Percentiles rank a stretch among this genome's conserved stretches.
Evolutionary conservation across 2,113 vertebrate species (phyloP).

Genomic region (Cyphomyrus discorhynchus): DNA sequence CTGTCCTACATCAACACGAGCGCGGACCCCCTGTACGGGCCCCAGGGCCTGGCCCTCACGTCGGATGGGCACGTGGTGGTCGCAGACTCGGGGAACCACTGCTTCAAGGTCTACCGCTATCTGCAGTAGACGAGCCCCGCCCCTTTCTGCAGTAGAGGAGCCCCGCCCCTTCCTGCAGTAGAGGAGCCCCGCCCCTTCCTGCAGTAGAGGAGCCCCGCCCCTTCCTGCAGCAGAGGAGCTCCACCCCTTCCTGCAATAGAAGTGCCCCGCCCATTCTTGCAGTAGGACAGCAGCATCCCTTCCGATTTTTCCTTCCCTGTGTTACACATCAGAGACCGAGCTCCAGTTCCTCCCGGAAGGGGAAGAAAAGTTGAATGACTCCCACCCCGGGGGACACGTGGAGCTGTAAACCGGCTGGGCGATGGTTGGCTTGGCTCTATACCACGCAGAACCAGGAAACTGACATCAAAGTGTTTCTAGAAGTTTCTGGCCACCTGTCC

Average conservation of each 20-base stretch:
- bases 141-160: no score
- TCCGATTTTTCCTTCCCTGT: neutral
- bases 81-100: conserved; percentile 94
- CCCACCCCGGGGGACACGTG: neutral
- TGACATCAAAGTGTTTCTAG: neutral
- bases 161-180: conserved; percentile 13
- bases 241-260: conserved; percentile 30
- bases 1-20: conserved; percentile 95
- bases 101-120: conserved; percentile 96
- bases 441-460: neutral
- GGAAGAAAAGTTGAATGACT: neutral
- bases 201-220: neutral
- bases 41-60: conserved; percentile 88
- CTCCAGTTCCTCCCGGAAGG: neutral
- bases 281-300: conserved; percentile 4
- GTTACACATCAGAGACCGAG: neutral
- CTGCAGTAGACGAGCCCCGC: conserved; percentile 68
- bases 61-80: conserved; percentile 92
- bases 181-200: neutral
- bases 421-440: neutral
- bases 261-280: neutral
- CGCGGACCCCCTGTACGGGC: conserved; percentile 87
- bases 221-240: neutral
- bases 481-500: neutral
- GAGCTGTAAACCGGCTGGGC: neutral